These are phyloP conservation scores for Notospermus geniculatus DNA, from an alignment of 1,140 invertebrate genomes.

Conservation along the genomic window DNA sequence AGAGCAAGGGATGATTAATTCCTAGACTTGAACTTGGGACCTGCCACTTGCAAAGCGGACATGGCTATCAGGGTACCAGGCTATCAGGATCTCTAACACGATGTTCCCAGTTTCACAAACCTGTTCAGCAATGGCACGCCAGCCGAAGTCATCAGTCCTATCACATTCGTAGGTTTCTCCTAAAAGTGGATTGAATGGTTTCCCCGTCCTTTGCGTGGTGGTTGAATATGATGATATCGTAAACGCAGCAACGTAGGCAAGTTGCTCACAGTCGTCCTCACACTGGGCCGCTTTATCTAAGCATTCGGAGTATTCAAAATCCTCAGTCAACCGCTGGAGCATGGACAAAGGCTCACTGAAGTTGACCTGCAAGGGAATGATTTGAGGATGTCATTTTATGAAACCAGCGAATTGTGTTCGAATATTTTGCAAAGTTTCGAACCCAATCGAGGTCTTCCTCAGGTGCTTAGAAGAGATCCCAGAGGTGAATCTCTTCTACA, in stretches of 20 bases:
- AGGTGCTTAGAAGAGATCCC: too few relatives aligned
- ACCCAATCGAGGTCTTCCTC: too few relatives aligned
- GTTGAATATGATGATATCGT: slow-evolving; percentile 94
- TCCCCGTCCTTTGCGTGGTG: slow-evolving; percentile 63
- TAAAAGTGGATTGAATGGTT: slow-evolving; percentile 68
- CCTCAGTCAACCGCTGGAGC: slow-evolving; percentile 95
- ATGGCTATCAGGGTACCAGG: background rate
- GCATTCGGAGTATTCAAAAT: slow-evolving; percentile 94
- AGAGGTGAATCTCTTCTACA: too few relatives aligned
- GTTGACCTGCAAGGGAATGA: slow-evolving; percentile 70
- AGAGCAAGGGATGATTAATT: too few relatives aligned
- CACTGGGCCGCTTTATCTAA: slow-evolving; percentile 76
- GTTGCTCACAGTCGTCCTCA: slow-evolving; percentile 82
- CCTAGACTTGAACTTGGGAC: too few relatives aligned
- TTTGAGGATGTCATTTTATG: background rate
- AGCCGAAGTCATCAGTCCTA: slow-evolving; percentile 92
- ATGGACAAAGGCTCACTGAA: slow-evolving; percentile 99
- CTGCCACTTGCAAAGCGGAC: too few relatives aligned
- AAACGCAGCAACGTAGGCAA: slow-evolving; percentile 93
- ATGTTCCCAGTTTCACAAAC: slow-evolving; percentile 49
- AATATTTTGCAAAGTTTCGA: too few relatives aligned
- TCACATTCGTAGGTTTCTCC: slow-evolving; percentile 97
- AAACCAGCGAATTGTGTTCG: too few relatives aligned
- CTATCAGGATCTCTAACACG: background rate
- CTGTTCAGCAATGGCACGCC: slow-evolving; percentile 91